Evolutionary conservation across 2,113 vertebrate species (phyloP).

Genomic region (Tenebrosternarchus preto): DNA sequence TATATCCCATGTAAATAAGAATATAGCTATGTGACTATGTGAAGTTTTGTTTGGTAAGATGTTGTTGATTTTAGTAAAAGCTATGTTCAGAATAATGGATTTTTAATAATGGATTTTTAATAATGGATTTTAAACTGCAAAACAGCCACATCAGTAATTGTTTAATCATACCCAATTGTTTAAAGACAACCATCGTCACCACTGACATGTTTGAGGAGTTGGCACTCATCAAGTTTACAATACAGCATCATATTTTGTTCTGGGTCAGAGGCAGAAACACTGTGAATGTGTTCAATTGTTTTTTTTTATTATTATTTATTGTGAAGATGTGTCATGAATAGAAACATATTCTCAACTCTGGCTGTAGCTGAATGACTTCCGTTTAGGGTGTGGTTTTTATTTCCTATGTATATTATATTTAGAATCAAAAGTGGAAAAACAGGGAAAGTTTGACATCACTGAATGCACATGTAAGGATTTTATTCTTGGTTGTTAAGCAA

Average conservation of each 20-base stretch:
- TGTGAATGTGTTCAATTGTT: neutral
- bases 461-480: too few species aligned
- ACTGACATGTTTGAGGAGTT: neutral
- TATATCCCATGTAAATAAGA: neutral
- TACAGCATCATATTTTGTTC: neutral
- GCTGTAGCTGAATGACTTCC: neutral
- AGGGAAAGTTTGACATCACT: too few species aligned
- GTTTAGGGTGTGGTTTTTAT: conserved; percentile 22
- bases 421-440: neutral
- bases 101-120: neutral
- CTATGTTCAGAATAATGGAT: neutral
- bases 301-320: neutral
- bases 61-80: neutral
- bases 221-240: neutral
- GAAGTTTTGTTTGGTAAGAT: neutral
- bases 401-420: neutral
- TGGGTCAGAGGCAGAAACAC: neutral
- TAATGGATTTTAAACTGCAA: neutral
- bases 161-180: neutral
- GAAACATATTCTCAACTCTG: neutral
- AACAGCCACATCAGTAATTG: neutral
- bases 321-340: neutral
- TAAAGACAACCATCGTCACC: neutral
- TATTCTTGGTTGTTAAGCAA: neutral
- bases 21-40: neutral